These are phyloP conservation scores for Eristalis arbustorum DNA, from an alignment of 2,888 invertebrate species.

Conservation along the genomic window DNA sequence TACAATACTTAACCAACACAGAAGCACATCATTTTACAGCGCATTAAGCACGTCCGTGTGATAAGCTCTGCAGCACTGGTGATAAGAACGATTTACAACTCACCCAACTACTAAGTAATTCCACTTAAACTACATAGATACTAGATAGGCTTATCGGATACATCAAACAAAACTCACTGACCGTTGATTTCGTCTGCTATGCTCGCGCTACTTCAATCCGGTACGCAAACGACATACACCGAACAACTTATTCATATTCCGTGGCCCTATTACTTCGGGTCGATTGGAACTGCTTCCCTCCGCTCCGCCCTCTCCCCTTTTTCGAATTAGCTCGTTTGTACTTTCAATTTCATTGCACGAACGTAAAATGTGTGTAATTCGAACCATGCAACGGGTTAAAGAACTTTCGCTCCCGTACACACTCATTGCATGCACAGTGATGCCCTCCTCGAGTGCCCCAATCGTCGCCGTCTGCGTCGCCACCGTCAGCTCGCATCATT, in stretches of 20 bases:
- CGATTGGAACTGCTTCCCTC: slow-evolving; percentile 1
- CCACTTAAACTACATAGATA: neutral
- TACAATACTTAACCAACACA: neutral
- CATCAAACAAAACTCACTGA: neutral
- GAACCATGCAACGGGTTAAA: slow-evolving; percentile 63
- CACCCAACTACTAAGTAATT: neutral
- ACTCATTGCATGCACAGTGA: slow-evolving; percentile 4
- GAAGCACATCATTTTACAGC: neutral
- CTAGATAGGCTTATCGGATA: neutral
- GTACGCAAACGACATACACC: neutral
- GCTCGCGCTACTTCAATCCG: too few species aligned
- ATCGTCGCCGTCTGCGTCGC: neutral
- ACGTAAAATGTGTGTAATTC: slow-evolving; percentile 49
- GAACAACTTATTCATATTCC: slow-evolving; percentile 6
- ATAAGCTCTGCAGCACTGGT: neutral
- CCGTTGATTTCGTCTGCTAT: neutral
- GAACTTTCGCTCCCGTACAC: slow-evolving; percentile 49
- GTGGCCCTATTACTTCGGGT: neutral
- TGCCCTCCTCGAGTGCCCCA: neutral
- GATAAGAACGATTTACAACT: neutral
- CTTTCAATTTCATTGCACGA: slow-evolving; percentile 62
- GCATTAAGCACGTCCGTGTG: neutral
- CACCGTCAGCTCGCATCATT: neutral
- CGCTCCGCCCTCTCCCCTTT: neutral
- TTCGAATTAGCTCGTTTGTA: slow-evolving; percentile 33